phyloP scores from a whole-genome alignment of 2,888 invertebrate species.

The Drosophila anceps region DNA sequence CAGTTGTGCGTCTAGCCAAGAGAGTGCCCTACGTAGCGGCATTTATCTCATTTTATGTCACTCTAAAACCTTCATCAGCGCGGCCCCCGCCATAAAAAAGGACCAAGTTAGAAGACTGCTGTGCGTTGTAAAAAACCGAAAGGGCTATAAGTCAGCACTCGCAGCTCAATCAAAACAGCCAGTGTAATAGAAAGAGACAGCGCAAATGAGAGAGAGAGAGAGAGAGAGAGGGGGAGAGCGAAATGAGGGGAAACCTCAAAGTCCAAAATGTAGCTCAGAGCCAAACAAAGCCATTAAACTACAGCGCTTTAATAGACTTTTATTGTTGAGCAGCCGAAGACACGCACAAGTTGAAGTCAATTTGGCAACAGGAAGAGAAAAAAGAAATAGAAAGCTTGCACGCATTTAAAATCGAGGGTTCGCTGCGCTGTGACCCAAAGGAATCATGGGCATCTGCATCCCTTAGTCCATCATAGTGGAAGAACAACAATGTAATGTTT shows the following conservation, averaged over 20 bases:
- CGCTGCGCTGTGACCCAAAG: constrained; percentile 40
- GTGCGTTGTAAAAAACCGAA: constrained; percentile 46
- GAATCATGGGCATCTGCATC: constrained; percentile 54
- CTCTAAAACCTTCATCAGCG: constrained; percentile 68
- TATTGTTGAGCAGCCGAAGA: constrained; percentile 56
- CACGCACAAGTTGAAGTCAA: constrained; percentile 56
- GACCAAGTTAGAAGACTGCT: constrained; percentile 8
- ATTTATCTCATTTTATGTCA: constrained; percentile 68
- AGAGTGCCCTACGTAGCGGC: constrained; percentile 27
- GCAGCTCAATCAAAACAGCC: constrained; percentile 48
- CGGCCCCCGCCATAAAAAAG: constrained; percentile 43
- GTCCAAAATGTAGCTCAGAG: constrained; percentile 40
- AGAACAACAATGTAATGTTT: constrained; percentile 77
- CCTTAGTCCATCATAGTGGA: constrained; percentile 55
- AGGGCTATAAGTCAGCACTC: constrained; percentile 44
- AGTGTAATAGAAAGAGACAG: constrained; percentile 3
- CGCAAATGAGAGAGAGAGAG: not conserved
- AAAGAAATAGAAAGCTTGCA: constrained; percentile 28
- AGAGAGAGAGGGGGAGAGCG: too few species aligned
- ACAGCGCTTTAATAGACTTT: constrained; percentile 67
- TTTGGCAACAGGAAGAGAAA: constrained; percentile 42
- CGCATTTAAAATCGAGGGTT: constrained; percentile 68
- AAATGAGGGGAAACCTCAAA: constrained; percentile 36
- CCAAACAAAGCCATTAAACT: constrained; percentile 64
- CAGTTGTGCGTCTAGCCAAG: constrained; percentile 37